phyloP scores from a whole-genome alignment of 1,140 invertebrate species.

The Pogonus chalceus region DNA sequence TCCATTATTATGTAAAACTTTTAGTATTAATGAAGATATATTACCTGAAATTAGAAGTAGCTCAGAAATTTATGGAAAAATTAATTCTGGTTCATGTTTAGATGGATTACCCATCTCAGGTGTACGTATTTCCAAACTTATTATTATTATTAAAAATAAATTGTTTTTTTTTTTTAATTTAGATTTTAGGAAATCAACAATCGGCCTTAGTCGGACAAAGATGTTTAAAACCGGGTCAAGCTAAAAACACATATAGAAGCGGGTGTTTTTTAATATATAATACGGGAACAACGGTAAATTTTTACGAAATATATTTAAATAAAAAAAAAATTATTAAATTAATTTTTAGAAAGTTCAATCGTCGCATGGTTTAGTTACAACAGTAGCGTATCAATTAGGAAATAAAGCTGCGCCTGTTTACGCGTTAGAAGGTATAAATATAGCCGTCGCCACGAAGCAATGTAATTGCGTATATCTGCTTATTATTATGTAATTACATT shows the following conservation, averaged over 20 bases:
- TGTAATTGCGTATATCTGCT: no score
- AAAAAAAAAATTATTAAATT: slow-evolving; percentile 1
- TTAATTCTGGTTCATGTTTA: slow-evolving; percentile 56
- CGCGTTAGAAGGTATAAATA: slow-evolving; percentile 69
- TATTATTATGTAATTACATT: no score
- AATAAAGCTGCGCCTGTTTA: slow-evolving; percentile 65
- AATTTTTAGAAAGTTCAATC: slow-evolving; percentile 63
- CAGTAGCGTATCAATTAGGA: slow-evolving; percentile 89
- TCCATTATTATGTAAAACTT: slow-evolving; percentile 47
- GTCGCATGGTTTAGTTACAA: slow-evolving; percentile 84
- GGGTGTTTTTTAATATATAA: slow-evolving; percentile 96
- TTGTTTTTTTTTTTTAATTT: slow-evolving; percentile 12
- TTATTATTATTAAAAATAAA: slow-evolving; percentile 12
- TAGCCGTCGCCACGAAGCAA: no score
- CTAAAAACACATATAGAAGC: slow-evolving; percentile 93
- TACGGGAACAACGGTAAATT: slow-evolving; percentile 65
- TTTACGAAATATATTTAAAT: slow-evolving; percentile 4
- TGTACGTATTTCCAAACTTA: slow-evolving; percentile 41
- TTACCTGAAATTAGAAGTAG: slow-evolving; percentile 79
- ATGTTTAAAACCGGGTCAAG: slow-evolving; percentile 76
- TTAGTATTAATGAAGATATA: slow-evolving; percentile 67
- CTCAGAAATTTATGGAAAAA: slow-evolving; percentile 74
- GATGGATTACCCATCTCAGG: slow-evolving; percentile 80
- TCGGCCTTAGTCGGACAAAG: slow-evolving; percentile 88
- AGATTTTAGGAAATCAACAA: slow-evolving; percentile 80